Evolutionary conservation across 1,140 invertebrate genomes (phyloP), one percentile per base, ranked within the genome.

Genomic region (Brachionus plicatilis): DNA sequence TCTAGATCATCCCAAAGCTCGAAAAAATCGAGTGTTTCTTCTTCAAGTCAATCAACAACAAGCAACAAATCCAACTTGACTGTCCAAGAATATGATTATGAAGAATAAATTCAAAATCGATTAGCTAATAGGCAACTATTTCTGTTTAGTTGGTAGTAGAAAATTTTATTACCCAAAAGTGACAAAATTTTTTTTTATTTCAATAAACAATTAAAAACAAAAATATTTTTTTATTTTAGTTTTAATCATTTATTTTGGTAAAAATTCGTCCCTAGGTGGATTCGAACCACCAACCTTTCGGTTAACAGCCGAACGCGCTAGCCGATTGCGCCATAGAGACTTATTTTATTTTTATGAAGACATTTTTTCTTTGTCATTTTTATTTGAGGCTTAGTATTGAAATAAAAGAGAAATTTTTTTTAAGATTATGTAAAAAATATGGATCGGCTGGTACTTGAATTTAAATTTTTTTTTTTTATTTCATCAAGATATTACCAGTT

Each of bases 231-330:
- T 33, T 33, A 33, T 33, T 33, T 33, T 33, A 3, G 5, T 33
- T 33, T 33, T 3, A 33, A n/a, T n/a, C n/a, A n/a, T n/a, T n/a
- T n/a, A n/a, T n/a, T n/a, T n/a, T n/a, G n/a, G 5, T 2, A 56
- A 65, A 65, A 65, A 65, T 5, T 20, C 60, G 60, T 65, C 60
- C 60, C 60, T 65, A 65, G 60, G 60, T 65, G 60, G 60, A 65
- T 65, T 65, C 60, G 60, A 65, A 65, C 60, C 60, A 65, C 60
- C 60, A 65, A 65, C 60, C 60, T 65, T 65, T 65, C 60, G 60
- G 60, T 65, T 65, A 65, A 65, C 60, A 65, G 60, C 60, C 60
- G 60, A 65, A 65, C 60, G 60, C 60, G 60, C 60, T 65, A 65
- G 60, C 60, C 60, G 60, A 29, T 65, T 65, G 60, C 60, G 45